A percentile compares a stretch with the other conserved stretches of the same genome.
These are phyloP conservation scores for Nebria salina DNA, from an alignment of 2,888 invertebrate genomes.

Conservation along the genomic window DNA sequence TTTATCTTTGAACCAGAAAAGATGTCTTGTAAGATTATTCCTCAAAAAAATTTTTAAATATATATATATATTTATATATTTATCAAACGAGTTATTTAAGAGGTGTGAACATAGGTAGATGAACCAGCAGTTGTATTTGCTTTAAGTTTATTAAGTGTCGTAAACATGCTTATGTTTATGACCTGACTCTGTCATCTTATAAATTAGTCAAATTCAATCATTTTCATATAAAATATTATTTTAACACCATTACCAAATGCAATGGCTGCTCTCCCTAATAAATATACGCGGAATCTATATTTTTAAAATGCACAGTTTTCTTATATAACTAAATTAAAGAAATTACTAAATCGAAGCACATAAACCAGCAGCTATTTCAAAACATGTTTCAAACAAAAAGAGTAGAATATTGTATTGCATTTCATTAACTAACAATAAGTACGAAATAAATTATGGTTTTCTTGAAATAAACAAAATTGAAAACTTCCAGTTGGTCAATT, in stretches of 20 bases:
- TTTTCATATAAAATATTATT: not conserved
- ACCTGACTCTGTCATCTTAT: not conserved
- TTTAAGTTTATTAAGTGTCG: not conserved
- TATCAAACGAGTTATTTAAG: not conserved
- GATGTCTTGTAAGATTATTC: not conserved
- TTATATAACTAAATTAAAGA: too few relatives aligned
- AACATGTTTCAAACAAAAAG: too few relatives aligned
- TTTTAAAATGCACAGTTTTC: too few relatives aligned
- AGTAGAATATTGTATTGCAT: too few relatives aligned
- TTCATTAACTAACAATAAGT: too few relatives aligned
- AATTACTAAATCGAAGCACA: too few relatives aligned
- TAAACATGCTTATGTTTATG: not conserved
- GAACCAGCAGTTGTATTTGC: not conserved
- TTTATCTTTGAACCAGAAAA: conserved; percentile 14
- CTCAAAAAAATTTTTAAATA: not conserved
- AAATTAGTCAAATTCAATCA: not conserved
- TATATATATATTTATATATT: not conserved
- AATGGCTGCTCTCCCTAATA: not conserved
- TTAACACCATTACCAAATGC: not conserved
- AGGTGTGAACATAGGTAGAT: not conserved
- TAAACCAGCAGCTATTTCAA: too few relatives aligned
- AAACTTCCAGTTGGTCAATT: too few relatives aligned
- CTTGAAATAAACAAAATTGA: too few relatives aligned
- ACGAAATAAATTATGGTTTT: too few relatives aligned
- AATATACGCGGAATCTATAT: not conserved